These are phyloP conservation scores for Brachirus orientalis DNA, from an alignment of 2,113 vertebrate genomes.

Conservation along the genomic window DNA sequence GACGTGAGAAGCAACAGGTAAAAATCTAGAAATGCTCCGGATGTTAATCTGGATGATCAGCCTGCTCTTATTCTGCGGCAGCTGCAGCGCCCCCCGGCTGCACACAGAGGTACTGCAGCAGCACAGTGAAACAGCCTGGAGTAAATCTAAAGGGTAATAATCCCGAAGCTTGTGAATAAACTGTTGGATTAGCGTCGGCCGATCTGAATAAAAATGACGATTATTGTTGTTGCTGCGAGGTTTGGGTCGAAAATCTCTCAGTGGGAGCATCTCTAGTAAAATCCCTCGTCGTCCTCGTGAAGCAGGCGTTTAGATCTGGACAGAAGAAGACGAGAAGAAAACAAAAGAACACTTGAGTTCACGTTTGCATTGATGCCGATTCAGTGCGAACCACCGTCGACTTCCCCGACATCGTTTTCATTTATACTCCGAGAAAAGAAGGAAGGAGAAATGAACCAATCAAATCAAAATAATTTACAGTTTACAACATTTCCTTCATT, in stretches of 20 bases:
- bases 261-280: conserved; percentile 58
- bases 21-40: conserved; percentile 15
- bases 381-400: no score
- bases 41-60: conserved; percentile 39
- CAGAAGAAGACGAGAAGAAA: no score
- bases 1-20: conserved; percentile 9
- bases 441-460: no score
- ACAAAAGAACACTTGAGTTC: no score
- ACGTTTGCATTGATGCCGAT: no score
- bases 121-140: conserved; percentile 20
- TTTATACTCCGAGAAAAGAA: no score
- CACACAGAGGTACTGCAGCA: neutral
- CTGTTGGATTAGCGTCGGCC: conserved; percentile 51
- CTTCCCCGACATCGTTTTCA: no score
- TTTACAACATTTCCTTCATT: no score
- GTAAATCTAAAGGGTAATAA: conserved; percentile 3
- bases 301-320: conserved; percentile 68
- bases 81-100: neutral
- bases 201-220: conserved; percentile 52
- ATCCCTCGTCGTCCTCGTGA: conserved; percentile 32
- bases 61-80: conserved; percentile 28
- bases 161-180: conserved; percentile 38
- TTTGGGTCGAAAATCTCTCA: conserved; percentile 52
- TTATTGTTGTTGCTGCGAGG: conserved; percentile 32
- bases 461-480: no score